Base-by-base conservation (phyloP, 1,140 invertebrate species). In the Drosophila neocordata region DNA sequence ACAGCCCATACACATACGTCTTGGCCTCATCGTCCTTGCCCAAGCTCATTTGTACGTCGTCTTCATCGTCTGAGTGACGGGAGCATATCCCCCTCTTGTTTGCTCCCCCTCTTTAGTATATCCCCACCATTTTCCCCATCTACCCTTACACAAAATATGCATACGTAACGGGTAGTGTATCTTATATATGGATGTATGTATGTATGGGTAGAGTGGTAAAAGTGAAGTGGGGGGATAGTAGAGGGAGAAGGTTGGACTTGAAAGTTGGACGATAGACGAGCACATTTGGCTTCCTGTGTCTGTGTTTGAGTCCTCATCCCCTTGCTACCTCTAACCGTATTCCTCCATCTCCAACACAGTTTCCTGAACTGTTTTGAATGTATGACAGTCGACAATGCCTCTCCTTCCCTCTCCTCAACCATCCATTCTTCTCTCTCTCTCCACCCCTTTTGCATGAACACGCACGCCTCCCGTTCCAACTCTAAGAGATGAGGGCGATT, bases 241-340 rank as follows among this genome's bases (percentile, higher is more conserved):
- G 56, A 31, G 59, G 52, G 56, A 60, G 62, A 62, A 44, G 55
- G 67, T 65, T 72, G 68, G 78, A 80, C 77, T 75, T 75, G 56
- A 74, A 74, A 74, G 56, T 74, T 62, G 72, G 73, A 71, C 77
- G 73, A 68, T 77, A 82, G 77, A 84, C 80, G 53, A 69, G 57
- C 81, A 85, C 82, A 85, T 87, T 87, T 87, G 81, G 81, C 82
- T 87, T 80, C 81, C 82, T 85, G 81, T 60, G 72, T 60, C 22
- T 57, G 59, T 56, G 55, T 80, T 48, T 73, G 60, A 44, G 41
- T 15, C 41, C 13, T 13, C 27, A 15, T 48, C 1, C 27, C 9
- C 38, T 11, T 2, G 9, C 18, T 0, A 4, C 2, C 15, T 12
- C 1, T 8, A 38, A 38, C 9, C 0, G 2, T 12, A 11, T 8